These are phyloP conservation scores for Eciton burchellii DNA, from an alignment of 1,140 invertebrate species.

Conservation along the genomic window DNA sequence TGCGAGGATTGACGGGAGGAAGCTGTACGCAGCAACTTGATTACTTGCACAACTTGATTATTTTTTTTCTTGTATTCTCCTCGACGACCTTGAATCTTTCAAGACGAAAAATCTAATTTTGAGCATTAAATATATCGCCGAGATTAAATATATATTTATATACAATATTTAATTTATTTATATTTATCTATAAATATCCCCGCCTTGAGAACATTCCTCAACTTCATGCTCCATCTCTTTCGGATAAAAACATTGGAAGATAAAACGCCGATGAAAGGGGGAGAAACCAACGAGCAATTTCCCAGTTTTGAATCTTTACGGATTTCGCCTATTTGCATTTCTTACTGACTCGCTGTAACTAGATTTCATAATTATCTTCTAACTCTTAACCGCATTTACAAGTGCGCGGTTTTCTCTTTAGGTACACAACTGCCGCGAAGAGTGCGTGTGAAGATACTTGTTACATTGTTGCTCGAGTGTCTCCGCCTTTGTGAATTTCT, in stretches of 20 bases:
- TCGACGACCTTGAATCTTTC: too few species aligned
- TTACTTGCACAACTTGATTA: too few species aligned
- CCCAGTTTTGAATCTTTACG: neutral
- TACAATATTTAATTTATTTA: too few species aligned
- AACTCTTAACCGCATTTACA: neutral
- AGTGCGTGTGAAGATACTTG: neutral
- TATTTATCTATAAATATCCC: too few species aligned
- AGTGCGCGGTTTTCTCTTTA: neutral
- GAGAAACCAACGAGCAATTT: neutral
- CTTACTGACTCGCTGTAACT: neutral
- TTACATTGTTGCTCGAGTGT: neutral
- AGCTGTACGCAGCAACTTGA: too few species aligned
- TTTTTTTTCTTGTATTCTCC: too few species aligned
- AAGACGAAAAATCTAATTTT: too few species aligned
- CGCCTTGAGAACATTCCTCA: neutral
- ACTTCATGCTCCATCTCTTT: neutral
- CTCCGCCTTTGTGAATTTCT: neutral
- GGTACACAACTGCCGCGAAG: too few species aligned
- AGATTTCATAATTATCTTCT: neutral
- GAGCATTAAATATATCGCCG: too few species aligned
- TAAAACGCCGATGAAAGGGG: neutral
- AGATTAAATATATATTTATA: too few species aligned
- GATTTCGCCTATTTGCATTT: neutral
- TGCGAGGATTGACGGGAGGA: neutral
- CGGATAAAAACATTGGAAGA: neutral